These are phyloP conservation scores for Tonatia bakeri DNA, from an alignment of 2,113 vertebrate genomes.

Conservation along the genomic window DNA sequence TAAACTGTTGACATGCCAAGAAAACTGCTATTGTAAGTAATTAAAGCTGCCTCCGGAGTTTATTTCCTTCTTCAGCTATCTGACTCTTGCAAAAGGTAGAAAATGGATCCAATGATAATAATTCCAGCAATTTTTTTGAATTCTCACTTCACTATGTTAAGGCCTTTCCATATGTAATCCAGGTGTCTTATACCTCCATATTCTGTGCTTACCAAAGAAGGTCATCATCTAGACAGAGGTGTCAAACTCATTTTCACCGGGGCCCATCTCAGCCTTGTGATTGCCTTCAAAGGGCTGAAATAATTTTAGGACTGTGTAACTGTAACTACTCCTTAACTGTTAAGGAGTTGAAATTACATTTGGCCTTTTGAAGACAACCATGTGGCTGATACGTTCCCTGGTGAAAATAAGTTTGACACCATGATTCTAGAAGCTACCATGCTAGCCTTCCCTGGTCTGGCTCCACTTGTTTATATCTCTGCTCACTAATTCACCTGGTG, in stretches of 20 bases:
- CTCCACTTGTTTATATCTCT: background rate
- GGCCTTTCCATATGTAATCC: background rate
- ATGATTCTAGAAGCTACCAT: background rate
- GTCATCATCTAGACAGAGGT: background rate
- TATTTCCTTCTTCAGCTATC: constrained; percentile 14
- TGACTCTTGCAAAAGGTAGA: background rate
- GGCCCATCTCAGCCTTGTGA: too few relatives aligned
- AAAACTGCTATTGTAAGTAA: constrained; percentile 31
- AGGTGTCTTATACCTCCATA: background rate
- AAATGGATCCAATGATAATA: constrained; percentile 25
- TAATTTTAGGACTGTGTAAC: too few relatives aligned
- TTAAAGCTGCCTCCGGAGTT: constrained; percentile 22
- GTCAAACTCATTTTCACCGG: too few relatives aligned
- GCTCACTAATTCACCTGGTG: background rate
- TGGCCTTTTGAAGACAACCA: too few relatives aligned
- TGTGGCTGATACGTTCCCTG: too few relatives aligned
- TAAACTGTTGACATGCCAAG: constrained; percentile 16
- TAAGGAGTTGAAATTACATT: too few relatives aligned
- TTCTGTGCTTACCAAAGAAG: background rate
- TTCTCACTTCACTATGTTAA: background rate
- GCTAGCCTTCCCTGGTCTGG: background rate
- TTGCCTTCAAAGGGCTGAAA: too few relatives aligned
- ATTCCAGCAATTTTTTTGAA: background rate
- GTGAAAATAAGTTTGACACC: too few relatives aligned
- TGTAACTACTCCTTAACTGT: too few relatives aligned